Evolutionary conservation across 1,140 invertebrate genomes (phyloP), one percentile per base, ranked within the genome.

Genomic region (Drosophila seguyi): DNA sequence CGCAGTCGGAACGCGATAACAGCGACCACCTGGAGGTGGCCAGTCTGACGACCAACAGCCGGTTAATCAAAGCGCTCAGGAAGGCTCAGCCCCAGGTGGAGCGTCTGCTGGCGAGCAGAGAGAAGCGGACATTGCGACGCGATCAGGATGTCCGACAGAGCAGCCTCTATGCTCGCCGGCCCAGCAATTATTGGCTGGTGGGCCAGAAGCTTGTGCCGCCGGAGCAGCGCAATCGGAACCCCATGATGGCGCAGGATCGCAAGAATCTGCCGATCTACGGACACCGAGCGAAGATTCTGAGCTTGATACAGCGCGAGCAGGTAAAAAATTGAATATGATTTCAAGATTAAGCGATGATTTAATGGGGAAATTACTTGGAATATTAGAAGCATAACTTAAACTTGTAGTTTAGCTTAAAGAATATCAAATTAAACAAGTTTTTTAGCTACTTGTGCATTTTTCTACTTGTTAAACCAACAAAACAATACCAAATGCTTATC

Each of bases 271-370:
- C 76, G 1, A 79, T 79, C 39, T 65, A 14, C 4, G 11, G 16
- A 3, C 36, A 79, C 16, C 77, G 72, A 10, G n/a, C 48, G 2
- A 52, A 47, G 39, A 81, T 91, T n/a, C 22, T 80, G 11, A 16
- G 50, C 1, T 6, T 50, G 5, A 27, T 90, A 10, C 34, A 53
- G 2, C 4, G 13, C 0, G 25, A 58, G 1, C 78, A 82, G 58
- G 90, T 92, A 48, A 77, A 11, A 25, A n/a, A n/a, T n/a, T n/a
- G n/a, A n/a, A n/a, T n/a, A n/a, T n/a, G n/a, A n/a, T n/a, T n/a
- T n/a, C n/a, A n/a, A 10, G n/a, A 42, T 42, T 42, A 6, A 11
- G 41, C 5, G 0, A 1, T 10, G 13, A 13, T 20, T 18, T 5
- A 18, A 4, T 7, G 8, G 4, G 8, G 4, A 41, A 41, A 41